Evolutionary conservation across 1,140 invertebrate genomes (phyloP), one percentile per base, ranked within the genome.

Genomic region (Drosophila prosaltans): DNA sequence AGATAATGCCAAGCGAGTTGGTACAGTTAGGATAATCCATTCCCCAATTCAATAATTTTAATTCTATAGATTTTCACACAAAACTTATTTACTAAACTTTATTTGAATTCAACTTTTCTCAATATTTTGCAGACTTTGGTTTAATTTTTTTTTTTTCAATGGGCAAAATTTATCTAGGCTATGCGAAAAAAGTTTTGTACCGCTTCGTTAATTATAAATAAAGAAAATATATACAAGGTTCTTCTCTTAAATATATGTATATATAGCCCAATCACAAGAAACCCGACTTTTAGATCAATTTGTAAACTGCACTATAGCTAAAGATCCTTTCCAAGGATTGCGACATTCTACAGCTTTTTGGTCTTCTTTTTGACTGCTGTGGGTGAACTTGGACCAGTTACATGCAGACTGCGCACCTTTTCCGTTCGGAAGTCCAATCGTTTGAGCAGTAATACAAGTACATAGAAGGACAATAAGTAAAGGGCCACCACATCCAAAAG

Each of bases 401-500:
- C 57, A 51, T 73, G 73, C 51, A 72, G 68, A 9, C 59, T 69
- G 0, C 75, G 85, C 30, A 76, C 39, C 55, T 88, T 89, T 6
- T 91, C 91, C 5, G 79, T 66, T 40, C 81, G 80, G 16, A 78
- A 74, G 30, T 91, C 80, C 2, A 92, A 39, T n/a, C 83, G 89
- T 66, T 79, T 92, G 0, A 90, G 21, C 43, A 92, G 61, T 4
- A 81, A 62, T 11, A 89, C 45, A 11, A 92, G 36, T n/a, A 59
- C 55, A 28, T 65, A 75, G 2, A 91, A 4, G 28, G 72, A 72
- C 6, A 81, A 26, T 8, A 86, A 5, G 51, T 91, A 92, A 9
- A 92, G 39, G 3, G 62, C 73, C 5, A 86, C 57, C 5, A 92
- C 91, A 67, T 92, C 91, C 7, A 92, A 40, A 9, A 92, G 72